phyloP scores from a whole-genome alignment of 2,888 invertebrate genomes.

The Rotaria socialis region DNA sequence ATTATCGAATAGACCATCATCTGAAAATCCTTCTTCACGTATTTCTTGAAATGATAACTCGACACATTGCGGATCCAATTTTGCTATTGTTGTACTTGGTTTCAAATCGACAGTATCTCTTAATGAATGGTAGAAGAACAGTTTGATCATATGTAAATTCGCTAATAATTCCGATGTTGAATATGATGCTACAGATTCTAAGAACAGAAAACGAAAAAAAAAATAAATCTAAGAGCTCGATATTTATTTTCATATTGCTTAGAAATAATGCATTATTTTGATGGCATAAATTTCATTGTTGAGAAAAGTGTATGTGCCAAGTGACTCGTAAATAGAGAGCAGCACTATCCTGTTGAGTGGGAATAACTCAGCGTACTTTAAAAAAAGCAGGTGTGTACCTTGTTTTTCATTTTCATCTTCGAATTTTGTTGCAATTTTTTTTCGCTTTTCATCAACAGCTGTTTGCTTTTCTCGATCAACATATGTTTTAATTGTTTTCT shows the following conservation, averaged over 20 bases:
- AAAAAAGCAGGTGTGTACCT: background rate
- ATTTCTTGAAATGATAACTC: background rate
- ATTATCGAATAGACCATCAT: conserved; percentile 10
- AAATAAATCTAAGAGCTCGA: no score
- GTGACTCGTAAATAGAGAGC: no score
- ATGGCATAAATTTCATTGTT: no score
- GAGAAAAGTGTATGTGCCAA: no score
- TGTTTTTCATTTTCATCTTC: background rate
- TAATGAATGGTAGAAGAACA: background rate
- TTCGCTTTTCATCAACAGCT: background rate
- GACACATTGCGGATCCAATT: background rate
- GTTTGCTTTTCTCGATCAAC: conserved; percentile 8
- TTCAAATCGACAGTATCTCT: background rate
- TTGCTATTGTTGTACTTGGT: background rate
- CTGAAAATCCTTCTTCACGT: conserved; percentile 12
- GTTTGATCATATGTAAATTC: background rate
- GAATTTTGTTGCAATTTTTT: background rate
- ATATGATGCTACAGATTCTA: background rate
- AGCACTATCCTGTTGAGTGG: no score
- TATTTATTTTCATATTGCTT: no score
- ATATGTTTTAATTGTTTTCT: background rate
- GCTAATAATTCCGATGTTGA: conserved; percentile 17
- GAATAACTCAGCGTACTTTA: no score
- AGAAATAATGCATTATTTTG: no score
- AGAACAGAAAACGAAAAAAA: no score